Evolutionary conservation across 2,797 vertebrate species (phyloP).

Genomic region (Trichosurus vulpecula): DNA sequence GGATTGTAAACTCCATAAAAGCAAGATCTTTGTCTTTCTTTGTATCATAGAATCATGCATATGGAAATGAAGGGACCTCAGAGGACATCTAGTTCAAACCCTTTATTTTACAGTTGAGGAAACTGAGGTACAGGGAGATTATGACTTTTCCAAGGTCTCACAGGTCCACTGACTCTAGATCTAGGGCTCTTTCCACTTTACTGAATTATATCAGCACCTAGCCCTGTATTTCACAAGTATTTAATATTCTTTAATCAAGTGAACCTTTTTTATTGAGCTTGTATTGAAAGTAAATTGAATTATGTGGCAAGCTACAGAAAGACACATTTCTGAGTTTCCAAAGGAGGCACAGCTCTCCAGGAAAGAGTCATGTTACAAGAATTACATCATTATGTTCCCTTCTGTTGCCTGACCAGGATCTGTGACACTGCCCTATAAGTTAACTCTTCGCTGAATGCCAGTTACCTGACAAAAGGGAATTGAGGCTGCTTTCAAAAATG

Average conservation of each 20-base stretch:
- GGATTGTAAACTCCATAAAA: background rate
- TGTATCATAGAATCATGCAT: background rate
- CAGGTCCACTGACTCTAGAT: background rate
- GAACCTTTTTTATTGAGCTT: slow-evolving; percentile 70
- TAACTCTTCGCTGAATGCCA: slow-evolving; percentile 55
- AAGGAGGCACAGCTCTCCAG: background rate
- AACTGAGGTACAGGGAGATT: background rate
- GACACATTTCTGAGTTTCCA: slow-evolving; percentile 45
- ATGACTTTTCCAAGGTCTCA: background rate
- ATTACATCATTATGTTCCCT: slow-evolving; percentile 48
- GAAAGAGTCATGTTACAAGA: slow-evolving; percentile 58
- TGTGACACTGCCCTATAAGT: slow-evolving; percentile 26
- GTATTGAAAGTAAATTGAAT: slow-evolving; percentile 69
- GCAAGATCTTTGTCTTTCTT: background rate
- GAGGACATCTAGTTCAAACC: background rate
- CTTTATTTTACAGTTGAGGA: background rate
- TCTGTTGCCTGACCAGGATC: slow-evolving; percentile 42
- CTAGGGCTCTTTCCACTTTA: background rate
- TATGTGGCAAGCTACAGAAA: slow-evolving; percentile 39
- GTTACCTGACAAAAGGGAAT: slow-evolving; percentile 2
- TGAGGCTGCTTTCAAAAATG: background rate
- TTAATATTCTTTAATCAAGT: slow-evolving; percentile 57
- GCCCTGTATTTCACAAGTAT: slow-evolving; percentile 34
- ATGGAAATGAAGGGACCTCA: background rate
- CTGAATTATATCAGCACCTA: background rate